Conservation (phyloP, 2,888 invertebrate genomes). For the Tetramorium bicarinatum region DNA sequence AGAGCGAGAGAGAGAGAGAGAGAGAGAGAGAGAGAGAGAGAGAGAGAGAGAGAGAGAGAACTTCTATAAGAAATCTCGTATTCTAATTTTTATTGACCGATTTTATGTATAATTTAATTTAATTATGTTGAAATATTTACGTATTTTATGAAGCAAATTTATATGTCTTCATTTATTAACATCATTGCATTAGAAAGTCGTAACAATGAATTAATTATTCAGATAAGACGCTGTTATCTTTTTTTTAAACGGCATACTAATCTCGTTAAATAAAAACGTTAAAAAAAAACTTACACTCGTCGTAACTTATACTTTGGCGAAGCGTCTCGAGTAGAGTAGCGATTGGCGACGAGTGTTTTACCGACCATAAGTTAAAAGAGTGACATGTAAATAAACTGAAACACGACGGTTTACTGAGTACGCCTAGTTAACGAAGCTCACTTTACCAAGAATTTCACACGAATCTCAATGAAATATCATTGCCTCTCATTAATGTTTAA, state of each 20-base stretch:
- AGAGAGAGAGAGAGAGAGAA: too few species aligned
- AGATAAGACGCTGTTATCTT: constrained; percentile 20
- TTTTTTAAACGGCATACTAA: constrained; percentile 60
- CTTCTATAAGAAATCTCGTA: too few species aligned
- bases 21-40: too few species aligned
- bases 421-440: constrained; percentile 23
- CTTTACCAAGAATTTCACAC: constrained; percentile 14
- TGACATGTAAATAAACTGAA: constrained; percentile 79
- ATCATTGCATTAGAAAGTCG: background rate
- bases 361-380: constrained; percentile 75
- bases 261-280: constrained; percentile 70
- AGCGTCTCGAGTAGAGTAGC: constrained; percentile 71
- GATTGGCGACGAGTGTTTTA: constrained; percentile 79
- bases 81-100: too few species aligned
- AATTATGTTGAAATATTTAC: background rate
- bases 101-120: too few species aligned
- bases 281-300: constrained; percentile 65
- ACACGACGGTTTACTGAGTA: constrained; percentile 64
- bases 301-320: constrained; percentile 65
- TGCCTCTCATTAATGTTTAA: background rate
- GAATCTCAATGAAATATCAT: background rate
- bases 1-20: too few species aligned
- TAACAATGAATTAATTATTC: constrained; percentile 53
- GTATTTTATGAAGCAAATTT: background rate
- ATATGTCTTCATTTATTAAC: constrained; percentile 48